A percentile compares a stretch with the other conserved stretches of the same genome.
Conservation (phyloP, 2,797 vertebrate genomes). For the Enteromius paludinosus region DNA sequence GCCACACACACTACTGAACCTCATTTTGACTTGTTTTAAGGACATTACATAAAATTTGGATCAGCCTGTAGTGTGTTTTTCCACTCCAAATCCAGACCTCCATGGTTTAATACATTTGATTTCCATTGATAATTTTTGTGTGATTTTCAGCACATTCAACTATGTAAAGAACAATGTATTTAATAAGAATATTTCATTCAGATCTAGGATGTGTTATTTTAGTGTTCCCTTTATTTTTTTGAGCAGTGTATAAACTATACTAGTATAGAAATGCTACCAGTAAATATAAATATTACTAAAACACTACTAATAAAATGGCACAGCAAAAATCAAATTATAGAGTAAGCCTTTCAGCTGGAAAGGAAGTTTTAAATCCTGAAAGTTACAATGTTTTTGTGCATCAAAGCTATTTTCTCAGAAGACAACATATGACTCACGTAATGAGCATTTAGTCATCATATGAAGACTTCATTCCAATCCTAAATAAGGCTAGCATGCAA, state of each 20-base stretch:
- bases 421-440: neutral
- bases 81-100: too few relatives aligned
- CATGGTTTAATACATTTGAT: too few relatives aligned
- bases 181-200: too few relatives aligned
- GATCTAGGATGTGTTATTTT: too few relatives aligned
- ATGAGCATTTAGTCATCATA: neutral
- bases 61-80: too few relatives aligned
- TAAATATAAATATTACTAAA: neutral
- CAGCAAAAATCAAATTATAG: neutral
- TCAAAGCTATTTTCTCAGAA: neutral
- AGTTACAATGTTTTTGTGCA: neutral
- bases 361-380: neutral
- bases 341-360: neutral
- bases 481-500: neutral
- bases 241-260: neutral
- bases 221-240: too few relatives aligned
- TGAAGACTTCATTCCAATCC: conserved; percentile 2
- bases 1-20: too few relatives aligned
- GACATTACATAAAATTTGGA: too few relatives aligned
- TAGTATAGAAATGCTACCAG: neutral
- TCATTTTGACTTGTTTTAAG: too few relatives aligned
- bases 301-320: neutral
- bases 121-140: too few relatives aligned
- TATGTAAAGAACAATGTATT: too few relatives aligned
- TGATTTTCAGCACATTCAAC: too few relatives aligned